phyloP scores from a whole-genome alignment of 2,797 vertebrate genomes.

The Acanthornis magna region DNA sequence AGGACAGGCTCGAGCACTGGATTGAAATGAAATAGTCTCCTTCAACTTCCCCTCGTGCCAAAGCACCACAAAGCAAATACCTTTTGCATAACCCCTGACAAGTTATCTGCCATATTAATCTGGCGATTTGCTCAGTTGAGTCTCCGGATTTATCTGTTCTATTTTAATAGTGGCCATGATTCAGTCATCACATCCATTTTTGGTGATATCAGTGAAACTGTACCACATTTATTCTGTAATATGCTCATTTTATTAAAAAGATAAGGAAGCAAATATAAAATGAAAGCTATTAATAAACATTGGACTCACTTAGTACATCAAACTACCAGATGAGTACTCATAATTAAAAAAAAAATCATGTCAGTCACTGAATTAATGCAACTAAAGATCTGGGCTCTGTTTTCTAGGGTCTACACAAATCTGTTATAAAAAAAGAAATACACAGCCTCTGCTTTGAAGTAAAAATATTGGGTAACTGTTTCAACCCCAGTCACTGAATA shows the following conservation, averaged over 20 bases:
- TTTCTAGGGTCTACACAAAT: neutral
- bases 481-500: neutral
- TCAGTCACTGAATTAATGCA: conserved; percentile 17
- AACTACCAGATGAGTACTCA: neutral
- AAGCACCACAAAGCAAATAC: neutral
- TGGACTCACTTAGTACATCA: neutral
- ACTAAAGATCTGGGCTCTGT: neutral
- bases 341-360: neutral
- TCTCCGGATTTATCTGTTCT: neutral
- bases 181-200: conserved; percentile 18
- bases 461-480: neutral
- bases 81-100: neutral
- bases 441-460: neutral
- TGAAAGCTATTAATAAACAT: conserved; percentile 52
- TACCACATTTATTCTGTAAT: conserved; percentile 25
- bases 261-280: conserved; percentile 57
- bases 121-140: neutral
- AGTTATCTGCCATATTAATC: conserved; percentile 29
- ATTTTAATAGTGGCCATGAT: conserved; percentile 32
- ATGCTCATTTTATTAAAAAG: conserved; percentile 60
- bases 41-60: neutral
- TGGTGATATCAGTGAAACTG: conserved; percentile 5
- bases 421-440: neutral
- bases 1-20: neutral
- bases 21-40: neutral